phyloP scores from a whole-genome alignment of 2,888 invertebrate species.

The Xestia c-nigrum region DNA sequence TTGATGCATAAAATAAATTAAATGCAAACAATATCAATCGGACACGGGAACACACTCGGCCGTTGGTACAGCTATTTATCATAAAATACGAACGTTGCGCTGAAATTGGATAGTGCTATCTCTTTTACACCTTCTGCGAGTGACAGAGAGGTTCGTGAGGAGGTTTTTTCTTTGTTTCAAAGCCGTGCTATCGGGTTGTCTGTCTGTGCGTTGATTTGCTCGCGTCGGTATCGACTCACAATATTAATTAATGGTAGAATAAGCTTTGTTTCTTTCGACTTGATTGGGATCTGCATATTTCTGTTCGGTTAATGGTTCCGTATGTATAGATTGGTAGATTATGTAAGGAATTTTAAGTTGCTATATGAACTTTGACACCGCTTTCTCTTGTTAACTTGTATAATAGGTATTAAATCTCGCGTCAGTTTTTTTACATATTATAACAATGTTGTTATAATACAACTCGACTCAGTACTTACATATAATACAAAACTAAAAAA shows the following conservation, averaged over 20 bases:
- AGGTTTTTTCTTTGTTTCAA: conserved; percentile 80
- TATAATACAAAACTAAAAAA: not conserved
- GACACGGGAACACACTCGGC: conserved; percentile 86
- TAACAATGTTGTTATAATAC: not conserved
- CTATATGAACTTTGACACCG: conserved; percentile 1
- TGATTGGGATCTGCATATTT: conserved; percentile 76
- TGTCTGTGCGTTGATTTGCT: conserved; percentile 84
- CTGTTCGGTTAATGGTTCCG: conserved; percentile 66
- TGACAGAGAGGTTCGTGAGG: conserved; percentile 70
- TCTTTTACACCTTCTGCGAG: conserved; percentile 66
- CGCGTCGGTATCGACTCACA: conserved; percentile 81
- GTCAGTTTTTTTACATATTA: conserved; percentile 4
- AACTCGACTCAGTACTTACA: not conserved
- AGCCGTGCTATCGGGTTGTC: conserved; percentile 81
- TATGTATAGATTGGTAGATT: conserved; percentile 53
- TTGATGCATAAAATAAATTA: conserved; percentile 85
- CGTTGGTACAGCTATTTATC: conserved; percentile 85
- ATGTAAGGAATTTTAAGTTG: not conserved
- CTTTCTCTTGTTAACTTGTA: conserved; percentile 10
- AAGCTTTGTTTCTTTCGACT: conserved; percentile 82
- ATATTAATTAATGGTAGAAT: conserved; percentile 87
- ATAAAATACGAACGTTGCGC: conserved; percentile 83
- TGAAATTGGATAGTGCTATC: conserved; percentile 80
- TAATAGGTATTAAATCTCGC: not conserved
- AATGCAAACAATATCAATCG: conserved; percentile 87